A percentile compares a stretch with the other conserved stretches of the same genome.
phyloP scores from a whole-genome alignment of 2,797 vertebrate species.

The Anabacerthia variegaticeps region DNA sequence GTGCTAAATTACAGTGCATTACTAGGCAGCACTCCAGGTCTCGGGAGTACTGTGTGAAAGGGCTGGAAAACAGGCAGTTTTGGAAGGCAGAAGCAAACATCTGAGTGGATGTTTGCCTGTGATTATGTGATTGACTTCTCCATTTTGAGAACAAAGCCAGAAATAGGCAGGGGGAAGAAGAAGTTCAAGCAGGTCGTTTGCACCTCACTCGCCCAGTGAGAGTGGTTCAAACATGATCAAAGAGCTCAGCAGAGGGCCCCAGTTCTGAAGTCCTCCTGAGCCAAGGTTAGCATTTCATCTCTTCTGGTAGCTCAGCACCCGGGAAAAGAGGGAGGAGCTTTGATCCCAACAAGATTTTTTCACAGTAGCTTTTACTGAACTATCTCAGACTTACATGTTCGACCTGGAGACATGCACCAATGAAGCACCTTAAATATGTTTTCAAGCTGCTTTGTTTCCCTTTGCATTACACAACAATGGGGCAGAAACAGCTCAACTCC shows the following conservation, averaged over 20 bases:
- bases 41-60: neutral
- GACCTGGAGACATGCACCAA: neutral
- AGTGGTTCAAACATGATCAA: neutral
- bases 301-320: neutral
- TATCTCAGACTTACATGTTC: neutral
- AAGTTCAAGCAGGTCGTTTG: neutral
- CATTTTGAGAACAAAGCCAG: neutral
- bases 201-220: neutral
- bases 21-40: slow-evolving; percentile 10
- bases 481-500: neutral
- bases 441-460: neutral
- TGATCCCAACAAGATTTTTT: neutral
- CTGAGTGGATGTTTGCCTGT: neutral
- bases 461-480: neutral
- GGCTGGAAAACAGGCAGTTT: neutral
- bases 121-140: slow-evolving; percentile 22
- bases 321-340: neutral
- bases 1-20: slow-evolving; percentile 12
- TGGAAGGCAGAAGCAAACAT: neutral
- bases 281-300: neutral
- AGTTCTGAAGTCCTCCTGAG: neutral
- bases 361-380: neutral
- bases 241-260: neutral
- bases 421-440: neutral
- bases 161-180: neutral